phyloP scores from a whole-genome alignment of 2,797 vertebrate species.

The Sebastes trivittatus region DNA sequence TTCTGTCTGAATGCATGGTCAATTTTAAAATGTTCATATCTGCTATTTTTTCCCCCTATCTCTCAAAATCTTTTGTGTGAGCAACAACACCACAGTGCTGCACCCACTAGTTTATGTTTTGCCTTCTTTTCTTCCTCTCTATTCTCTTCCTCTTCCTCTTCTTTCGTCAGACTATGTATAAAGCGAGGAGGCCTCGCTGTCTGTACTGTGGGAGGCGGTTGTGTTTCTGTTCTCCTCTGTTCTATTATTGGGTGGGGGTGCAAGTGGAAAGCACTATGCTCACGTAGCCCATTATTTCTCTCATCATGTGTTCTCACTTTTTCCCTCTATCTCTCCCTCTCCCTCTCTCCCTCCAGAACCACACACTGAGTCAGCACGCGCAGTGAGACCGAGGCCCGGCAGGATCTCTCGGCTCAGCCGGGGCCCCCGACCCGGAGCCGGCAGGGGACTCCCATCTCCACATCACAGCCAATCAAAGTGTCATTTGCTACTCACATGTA shows the following conservation, averaged over 20 bases:
- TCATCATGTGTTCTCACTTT: slow-evolving; percentile 93
- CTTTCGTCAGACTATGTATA: slow-evolving; percentile 34
- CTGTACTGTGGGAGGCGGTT: slow-evolving; percentile 61
- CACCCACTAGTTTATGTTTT: background rate
- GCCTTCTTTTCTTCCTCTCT: background rate
- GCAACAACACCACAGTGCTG: background rate
- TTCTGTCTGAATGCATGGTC: background rate
- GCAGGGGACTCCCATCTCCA: slow-evolving; percentile 98
- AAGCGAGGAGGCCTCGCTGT: slow-evolving; percentile 58
- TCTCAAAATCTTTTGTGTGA: background rate
- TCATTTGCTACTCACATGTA: slow-evolving; percentile 99
- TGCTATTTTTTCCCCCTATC: background rate
- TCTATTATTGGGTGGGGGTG: slow-evolving; percentile 66
- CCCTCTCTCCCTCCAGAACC: slow-evolving; percentile 92
- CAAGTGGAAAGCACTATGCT: slow-evolving; percentile 89
- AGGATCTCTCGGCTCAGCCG: slow-evolving; percentile 95
- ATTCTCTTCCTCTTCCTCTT: background rate
- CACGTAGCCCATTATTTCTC: slow-evolving; percentile 95
- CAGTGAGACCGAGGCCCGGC: slow-evolving; percentile 96
- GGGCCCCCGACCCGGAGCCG: slow-evolving; percentile 94
- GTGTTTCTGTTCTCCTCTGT: slow-evolving; percentile 68
- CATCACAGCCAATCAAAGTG: slow-evolving; percentile 99
- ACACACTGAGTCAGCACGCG: slow-evolving; percentile 99
- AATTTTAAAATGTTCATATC: background rate
- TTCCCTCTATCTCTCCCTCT: slow-evolving; percentile 87